Percentiles rank a stretch among this genome's conserved stretches.
These are phyloP conservation scores for Thalassoma bifasciatum DNA, from an alignment of 2,113 vertebrate species.

Conservation along the genomic window DNA sequence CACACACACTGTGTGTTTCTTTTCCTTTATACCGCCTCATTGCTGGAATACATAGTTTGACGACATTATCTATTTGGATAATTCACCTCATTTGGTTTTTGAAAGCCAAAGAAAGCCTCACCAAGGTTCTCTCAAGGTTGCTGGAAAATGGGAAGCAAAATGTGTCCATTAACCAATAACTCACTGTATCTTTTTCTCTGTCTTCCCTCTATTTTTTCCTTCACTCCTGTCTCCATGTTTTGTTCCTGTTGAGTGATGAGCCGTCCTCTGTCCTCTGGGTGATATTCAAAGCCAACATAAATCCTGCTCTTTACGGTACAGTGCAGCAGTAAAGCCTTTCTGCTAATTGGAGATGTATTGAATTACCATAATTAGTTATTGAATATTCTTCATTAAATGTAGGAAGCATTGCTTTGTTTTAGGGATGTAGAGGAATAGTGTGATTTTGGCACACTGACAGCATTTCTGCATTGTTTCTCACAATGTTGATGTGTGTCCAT, in stretches of 20 bases:
- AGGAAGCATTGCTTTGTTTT: constrained; percentile 86
- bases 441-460: constrained; percentile 6
- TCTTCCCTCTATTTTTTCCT: constrained; percentile 38
- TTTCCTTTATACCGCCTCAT: constrained; percentile 53
- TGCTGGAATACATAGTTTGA: constrained; percentile 32
- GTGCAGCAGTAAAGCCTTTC: constrained; percentile 96
- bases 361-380: constrained; percentile 99
- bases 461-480: background rate
- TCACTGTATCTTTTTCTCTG: constrained; percentile 53
- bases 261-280: constrained; percentile 96
- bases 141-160: constrained; percentile 56
- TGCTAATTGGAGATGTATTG: constrained; percentile 99
- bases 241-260: constrained; percentile 96
- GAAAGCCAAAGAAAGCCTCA: constrained; percentile 20
- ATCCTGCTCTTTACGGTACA: constrained; percentile 98
- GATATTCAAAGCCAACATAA: constrained; percentile 99
- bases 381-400: constrained; percentile 95
- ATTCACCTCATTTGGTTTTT: background rate
- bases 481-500: background rate
- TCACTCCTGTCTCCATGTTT: constrained; percentile 71
- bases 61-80: background rate
- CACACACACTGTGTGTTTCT: constrained; percentile 56
- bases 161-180: constrained; percentile 64
- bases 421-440: constrained; percentile 17
- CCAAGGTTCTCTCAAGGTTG: constrained; percentile 69